phyloP scores from a whole-genome alignment of 2,113 vertebrate genomes.

The Nothoprocta pentlandii region DNA sequence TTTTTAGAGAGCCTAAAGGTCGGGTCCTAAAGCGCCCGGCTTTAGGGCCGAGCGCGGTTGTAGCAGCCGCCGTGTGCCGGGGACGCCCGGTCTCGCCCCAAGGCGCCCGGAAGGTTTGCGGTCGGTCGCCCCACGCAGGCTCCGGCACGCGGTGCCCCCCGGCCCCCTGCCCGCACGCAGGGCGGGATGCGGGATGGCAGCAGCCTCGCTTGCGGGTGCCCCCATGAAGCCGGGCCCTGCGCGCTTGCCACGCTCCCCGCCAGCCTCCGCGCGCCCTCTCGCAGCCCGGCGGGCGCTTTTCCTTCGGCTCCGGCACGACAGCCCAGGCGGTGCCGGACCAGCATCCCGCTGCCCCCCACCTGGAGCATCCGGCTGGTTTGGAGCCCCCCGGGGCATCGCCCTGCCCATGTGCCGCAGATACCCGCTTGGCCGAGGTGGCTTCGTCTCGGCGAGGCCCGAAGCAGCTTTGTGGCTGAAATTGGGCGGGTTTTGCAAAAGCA shows the following conservation, averaged over 20 bases:
- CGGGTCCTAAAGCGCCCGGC: slow-evolving; percentile 63
- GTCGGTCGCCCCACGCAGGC: slow-evolving; percentile 8
- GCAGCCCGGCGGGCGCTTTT: background rate
- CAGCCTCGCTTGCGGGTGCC: too few species aligned
- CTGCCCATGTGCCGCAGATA: rapidly evolving
- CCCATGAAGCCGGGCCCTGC: too few species aligned
- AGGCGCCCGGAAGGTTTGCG: slow-evolving; percentile 48
- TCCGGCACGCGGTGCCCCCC: background rate
- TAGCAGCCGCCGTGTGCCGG: slow-evolving; percentile 52
- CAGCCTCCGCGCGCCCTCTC: background rate
- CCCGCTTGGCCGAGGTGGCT: rapidly evolving
- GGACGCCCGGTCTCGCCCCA: slow-evolving; percentile 49
- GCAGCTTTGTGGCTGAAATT: rapidly evolving
- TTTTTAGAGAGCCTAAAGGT: slow-evolving; percentile 75
- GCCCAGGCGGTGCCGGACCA: background rate
- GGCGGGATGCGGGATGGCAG: too few species aligned
- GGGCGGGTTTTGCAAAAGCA: background rate
- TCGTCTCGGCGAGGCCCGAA: background rate
- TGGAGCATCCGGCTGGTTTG: too few species aligned
- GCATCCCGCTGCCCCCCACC: background rate
- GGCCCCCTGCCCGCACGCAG: too few species aligned
- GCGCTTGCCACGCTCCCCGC: too few species aligned
- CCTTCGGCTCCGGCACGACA: background rate
- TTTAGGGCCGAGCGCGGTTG: slow-evolving; percentile 49
- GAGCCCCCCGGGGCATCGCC: rapidly evolving